Base-by-base conservation (phyloP, 2,888 invertebrate species). In the Eupsilia transversa region DNA sequence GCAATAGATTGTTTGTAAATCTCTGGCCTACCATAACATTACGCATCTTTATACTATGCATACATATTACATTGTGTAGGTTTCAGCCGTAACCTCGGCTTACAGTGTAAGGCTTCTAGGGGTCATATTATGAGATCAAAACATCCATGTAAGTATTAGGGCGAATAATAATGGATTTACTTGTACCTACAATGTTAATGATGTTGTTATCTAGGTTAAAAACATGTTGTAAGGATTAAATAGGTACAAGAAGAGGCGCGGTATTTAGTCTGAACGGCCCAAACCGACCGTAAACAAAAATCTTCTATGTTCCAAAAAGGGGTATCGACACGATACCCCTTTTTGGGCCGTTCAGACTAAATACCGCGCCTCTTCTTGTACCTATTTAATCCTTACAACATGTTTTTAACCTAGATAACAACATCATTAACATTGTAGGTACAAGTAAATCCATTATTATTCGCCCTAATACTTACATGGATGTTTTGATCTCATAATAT, bases 61-160 rank as follows among this genome's bases (percentile, higher is more conserved):
- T n/a, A 59, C 20, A 63, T n/a, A 66, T 7, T 20, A 80, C 70
- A 80, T 63, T 77, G 59, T 57, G 43, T 67, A 46, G 74, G 71
- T 74, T 74, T 82, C 70, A 61, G 49, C 2, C 27, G 57, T 70
- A 71, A 77, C 74, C 71, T 78, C 82, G 79, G 65, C 81, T 74
- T 78, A 73, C 57, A 23, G 10, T 2, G 61, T 82, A 82, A 1
- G 81, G 81, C 78, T 82, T 82, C 81, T 17, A 43, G 67, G 69
- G 82, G 82, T 82, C 68, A 72, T 69, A 65, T 78, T 61, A 82
- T 59, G 68, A 74, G 82, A 78, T 72, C 68, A 60, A 69, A 76
- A 68, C 70, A 61, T 14, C 60, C 23, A 67, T 77, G 63, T 54
- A 43, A 49, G 60, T 71, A 82, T 73, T 82, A 73, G 82, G 82